These are phyloP conservation scores for Galaxea fascicularis DNA, from an alignment of 92 coral and sea anemone species.

Conservation along the genomic window DNA sequence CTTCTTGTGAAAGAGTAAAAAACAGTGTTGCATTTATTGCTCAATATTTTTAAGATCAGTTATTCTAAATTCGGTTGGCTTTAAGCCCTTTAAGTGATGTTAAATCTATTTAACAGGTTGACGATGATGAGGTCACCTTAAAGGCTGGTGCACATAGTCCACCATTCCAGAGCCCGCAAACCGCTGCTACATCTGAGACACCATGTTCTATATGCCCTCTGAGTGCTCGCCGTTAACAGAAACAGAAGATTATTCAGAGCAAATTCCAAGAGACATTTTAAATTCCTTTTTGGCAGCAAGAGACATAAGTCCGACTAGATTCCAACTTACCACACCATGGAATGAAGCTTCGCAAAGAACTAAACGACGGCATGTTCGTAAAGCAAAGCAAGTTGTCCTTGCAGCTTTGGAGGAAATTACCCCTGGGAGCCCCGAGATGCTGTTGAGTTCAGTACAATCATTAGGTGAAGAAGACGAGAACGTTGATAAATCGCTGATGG, in stretches of 20 bases:
- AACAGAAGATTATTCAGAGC: neutral
- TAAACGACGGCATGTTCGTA: slow-evolving; percentile 46
- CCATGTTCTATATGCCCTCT: slow-evolving; percentile 6
- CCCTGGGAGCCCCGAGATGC: slow-evolving; percentile 6
- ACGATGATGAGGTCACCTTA: slow-evolving; percentile 9
- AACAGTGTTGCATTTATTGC: too few species aligned
- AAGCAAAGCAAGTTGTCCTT: slow-evolving; percentile 49
- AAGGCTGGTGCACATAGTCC: slow-evolving; percentile 28
- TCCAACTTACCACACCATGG: slow-evolving; percentile 41
- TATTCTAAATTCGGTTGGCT: too few species aligned
- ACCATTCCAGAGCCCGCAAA: slow-evolving; percentile 25
- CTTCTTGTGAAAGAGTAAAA: too few species aligned
- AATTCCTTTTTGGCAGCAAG: slow-evolving; percentile 19
- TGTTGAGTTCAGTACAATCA: slow-evolving; percentile 10
- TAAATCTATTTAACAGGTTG: neutral
- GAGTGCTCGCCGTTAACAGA: slow-evolving; percentile 11
- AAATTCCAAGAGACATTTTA: neutral
- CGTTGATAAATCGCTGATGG: slow-evolving; percentile 31
- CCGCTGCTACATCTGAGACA: neutral
- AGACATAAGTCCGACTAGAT: slow-evolving; percentile 46
- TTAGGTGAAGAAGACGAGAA: neutral
- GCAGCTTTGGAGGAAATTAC: slow-evolving; percentile 12
- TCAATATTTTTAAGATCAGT: too few species aligned
- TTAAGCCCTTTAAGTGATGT: too few species aligned
- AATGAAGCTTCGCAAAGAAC: slow-evolving; percentile 48